phyloP scores from a whole-genome alignment of 2,113 vertebrate species.

The Strix uralensis region DNA sequence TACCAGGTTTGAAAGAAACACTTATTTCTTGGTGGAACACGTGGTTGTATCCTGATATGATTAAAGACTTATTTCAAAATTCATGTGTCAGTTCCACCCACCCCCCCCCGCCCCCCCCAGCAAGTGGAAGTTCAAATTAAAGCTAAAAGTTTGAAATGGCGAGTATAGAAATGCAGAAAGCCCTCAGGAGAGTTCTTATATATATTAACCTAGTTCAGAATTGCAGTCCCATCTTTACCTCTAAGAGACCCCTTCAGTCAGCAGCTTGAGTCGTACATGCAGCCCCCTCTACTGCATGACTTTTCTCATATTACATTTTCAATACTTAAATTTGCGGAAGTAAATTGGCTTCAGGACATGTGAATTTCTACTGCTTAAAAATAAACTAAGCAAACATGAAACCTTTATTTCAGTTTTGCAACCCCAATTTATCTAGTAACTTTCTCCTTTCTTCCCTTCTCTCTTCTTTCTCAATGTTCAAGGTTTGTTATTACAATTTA shows the following conservation, averaged over 20 bases:
- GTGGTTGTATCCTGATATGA: neutral
- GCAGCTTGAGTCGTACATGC: neutral
- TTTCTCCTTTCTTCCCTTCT: neutral
- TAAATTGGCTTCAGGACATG: neutral
- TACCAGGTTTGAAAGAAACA: neutral
- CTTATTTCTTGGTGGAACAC: neutral
- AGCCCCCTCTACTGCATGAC: neutral
- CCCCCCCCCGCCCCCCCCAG: neutral
- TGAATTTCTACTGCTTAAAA: neutral
- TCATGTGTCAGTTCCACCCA: neutral
- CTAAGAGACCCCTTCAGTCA: neutral
- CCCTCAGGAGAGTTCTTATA: neutral
- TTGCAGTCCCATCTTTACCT: neutral
- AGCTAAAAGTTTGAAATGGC: neutral
- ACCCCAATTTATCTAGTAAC: neutral
- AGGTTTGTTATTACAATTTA: neutral
- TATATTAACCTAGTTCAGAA: neutral
- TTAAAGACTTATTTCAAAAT: neutral
- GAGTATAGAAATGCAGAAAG: neutral
- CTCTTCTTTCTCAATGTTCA: neutral
- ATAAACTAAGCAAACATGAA: neutral
- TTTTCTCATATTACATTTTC: neutral
- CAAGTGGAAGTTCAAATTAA: neutral
- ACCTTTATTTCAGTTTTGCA: neutral
- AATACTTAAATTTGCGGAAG: neutral